These are phyloP conservation scores for Mirounga angustirostris DNA, from an alignment of 2,113 vertebrate genomes.

Conservation along the genomic window DNA sequence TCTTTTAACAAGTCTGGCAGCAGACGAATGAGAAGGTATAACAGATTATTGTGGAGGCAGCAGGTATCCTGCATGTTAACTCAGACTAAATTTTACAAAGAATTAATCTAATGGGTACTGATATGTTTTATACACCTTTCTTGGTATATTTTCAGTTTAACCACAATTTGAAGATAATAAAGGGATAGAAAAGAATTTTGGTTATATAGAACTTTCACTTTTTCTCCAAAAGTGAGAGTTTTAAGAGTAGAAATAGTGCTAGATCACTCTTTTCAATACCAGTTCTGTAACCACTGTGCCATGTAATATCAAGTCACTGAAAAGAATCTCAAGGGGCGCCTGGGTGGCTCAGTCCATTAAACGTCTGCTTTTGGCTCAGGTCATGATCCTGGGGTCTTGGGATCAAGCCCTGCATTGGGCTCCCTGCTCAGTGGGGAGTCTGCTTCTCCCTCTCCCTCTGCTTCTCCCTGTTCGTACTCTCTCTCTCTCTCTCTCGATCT, in stretches of 20 bases:
- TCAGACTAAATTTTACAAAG: neutral
- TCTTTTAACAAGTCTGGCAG: neutral
- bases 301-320: neutral
- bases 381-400: neutral
- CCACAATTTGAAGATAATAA: neutral
- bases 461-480: neutral
- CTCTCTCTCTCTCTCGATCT: neutral
- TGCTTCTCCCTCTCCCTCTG: neutral
- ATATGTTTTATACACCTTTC: neutral
- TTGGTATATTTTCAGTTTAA: neutral
- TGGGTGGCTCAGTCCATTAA: neutral
- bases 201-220: neutral
- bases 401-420: neutral
- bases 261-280: constrained; percentile 31
- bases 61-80: neutral
- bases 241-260: constrained; percentile 15
- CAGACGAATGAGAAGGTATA: neutral
- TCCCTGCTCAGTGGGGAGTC: neutral
- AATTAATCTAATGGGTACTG: neutral
- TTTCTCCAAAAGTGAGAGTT: constrained; percentile 31
- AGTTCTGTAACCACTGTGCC: neutral
- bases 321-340: neutral
- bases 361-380: neutral
- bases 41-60: neutral
- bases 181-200: neutral